Evolutionary conservation across 53 echinoderm and acorn worm species (phyloP), one percentile per base, ranked within the genome.

Genomic region (Actinopyga echinites): DNA sequence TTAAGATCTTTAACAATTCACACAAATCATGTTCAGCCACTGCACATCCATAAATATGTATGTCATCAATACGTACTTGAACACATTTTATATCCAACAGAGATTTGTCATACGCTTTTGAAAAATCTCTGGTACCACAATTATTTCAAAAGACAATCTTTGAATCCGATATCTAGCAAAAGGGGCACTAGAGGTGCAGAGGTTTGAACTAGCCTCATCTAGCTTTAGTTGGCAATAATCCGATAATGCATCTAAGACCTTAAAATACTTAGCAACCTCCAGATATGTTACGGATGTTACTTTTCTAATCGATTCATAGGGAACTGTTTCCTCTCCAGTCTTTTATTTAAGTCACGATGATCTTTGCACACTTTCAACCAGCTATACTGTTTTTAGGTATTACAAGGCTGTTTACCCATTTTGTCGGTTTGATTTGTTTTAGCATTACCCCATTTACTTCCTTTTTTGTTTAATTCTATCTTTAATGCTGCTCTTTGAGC

Each of bases 141-240:
- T 81, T 26, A 89, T 64, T n/a, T 85, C 85, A 43, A 85, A 85
- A 6, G 85, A 85, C 45, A 89, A 61, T 26, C 85, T 59, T 23
- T 44, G 0, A 55, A 62, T 81, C 0, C 85, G n/a, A 42, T 89
- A 89, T 40, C 89, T 85, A 7, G 71, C 85, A 43, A 80, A 80
- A 15, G 85, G 85, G 15, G 85, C 69, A 35, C 85, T 80, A 63
- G 85, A 89, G 8, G 85, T 85, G 37, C 74, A 74, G 22, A 89
- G 38, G 22, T 80, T 71, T 1, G 63, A 73, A 26, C 73, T 82
- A 56, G 25, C 15, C 2, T 85, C 54, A 64, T 85, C 64, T 38
- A 89, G 38, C 32, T 71, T 61, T 23, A 81, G 56, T 57, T 89
- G 80, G 73, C 81, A 85, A 74, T 85, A 89, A n/a, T n/a, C n/a